A percentile compares a stretch with the other conserved stretches of the same genome.
Evolutionary conservation across 1,140 invertebrate genomes (phyloP).

Genomic region (Anastrepha obliqua): DNA sequence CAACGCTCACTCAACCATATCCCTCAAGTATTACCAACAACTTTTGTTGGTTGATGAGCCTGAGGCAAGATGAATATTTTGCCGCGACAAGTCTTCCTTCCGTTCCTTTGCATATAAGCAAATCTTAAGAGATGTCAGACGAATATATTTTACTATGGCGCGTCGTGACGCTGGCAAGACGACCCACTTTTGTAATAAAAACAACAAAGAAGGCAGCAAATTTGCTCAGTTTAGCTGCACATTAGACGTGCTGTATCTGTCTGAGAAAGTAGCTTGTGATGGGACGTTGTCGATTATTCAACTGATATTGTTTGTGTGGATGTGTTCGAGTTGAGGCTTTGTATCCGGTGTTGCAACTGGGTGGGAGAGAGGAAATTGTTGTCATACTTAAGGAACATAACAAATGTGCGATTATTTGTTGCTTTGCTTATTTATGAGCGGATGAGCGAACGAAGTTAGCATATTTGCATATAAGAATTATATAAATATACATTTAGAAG

Average conservation of each 20-base stretch:
- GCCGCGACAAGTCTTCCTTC: background rate
- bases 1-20: background rate
- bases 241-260: background rate
- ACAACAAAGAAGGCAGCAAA: background rate
- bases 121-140: background rate
- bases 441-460: background rate
- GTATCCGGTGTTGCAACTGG: conserved; percentile 21
- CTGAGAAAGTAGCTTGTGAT: background rate
- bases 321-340: background rate
- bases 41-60: background rate
- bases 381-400: conserved; percentile 12
- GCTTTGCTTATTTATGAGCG: conserved; percentile 11
- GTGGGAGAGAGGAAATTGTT: background rate
- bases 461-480: background rate
- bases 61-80: background rate
- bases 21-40: background rate
- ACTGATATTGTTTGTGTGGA: background rate
- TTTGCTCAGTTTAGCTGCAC: conserved; percentile 16
- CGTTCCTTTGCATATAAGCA: background rate
- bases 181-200: background rate
- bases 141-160: background rate
- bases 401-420: conserved; percentile 39
- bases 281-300: no score
- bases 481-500: background rate
- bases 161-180: background rate